phyloP scores from a whole-genome alignment of 2,113 vertebrate genomes.

The Orycteropus afer region DNA sequence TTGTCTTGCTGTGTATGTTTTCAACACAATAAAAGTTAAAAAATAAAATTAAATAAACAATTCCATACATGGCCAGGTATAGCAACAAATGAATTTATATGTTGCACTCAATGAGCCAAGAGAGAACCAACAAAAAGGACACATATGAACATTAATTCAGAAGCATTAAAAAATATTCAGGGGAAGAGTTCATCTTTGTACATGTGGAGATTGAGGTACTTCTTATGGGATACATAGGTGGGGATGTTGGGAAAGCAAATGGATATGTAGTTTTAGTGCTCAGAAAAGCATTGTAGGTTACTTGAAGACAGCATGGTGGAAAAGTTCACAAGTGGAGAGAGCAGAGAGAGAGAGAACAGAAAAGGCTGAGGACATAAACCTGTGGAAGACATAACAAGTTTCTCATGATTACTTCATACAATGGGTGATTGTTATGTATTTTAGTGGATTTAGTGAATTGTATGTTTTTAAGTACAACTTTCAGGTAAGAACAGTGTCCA shows the following conservation, averaged over 20 bases:
- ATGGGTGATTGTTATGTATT: background rate
- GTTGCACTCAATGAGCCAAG: background rate
- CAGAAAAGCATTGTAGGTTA: background rate
- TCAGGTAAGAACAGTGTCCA: background rate
- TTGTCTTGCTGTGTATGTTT: too few species aligned
- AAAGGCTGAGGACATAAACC: background rate
- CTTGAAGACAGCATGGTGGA: background rate
- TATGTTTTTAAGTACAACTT: background rate
- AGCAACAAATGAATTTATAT: accelerated
- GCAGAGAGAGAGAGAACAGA: background rate
- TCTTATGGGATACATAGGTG: accelerated
- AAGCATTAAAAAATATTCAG: accelerated
- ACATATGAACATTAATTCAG: background rate
- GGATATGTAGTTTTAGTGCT: background rate
- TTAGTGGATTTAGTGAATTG: background rate
- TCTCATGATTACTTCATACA: too few species aligned
- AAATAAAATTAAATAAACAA: too few species aligned
- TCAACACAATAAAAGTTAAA: too few species aligned
- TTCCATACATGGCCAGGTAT: background rate
- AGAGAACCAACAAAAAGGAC: background rate
- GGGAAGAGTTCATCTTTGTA: accelerated
- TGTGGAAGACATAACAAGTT: background rate
- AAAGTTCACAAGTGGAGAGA: background rate
- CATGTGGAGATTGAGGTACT: background rate
- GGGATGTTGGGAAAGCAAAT: background rate